Base-by-base conservation (phyloP, 2,888 invertebrate genomes). In the Ophraella communa region DNA sequence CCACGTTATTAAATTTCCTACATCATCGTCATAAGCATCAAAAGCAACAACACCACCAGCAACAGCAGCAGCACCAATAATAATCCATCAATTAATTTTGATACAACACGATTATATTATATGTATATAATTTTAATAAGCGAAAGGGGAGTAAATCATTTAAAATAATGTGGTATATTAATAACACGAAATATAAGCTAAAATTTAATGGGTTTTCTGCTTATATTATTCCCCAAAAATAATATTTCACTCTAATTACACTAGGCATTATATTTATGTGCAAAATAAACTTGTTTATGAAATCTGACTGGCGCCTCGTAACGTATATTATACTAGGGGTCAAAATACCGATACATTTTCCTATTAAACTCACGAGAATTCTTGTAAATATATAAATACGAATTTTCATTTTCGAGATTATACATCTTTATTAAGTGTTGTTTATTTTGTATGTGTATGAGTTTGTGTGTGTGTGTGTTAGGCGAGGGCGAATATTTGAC, bases 221-320 rank as follows among this genome's bases (percentile, higher is more conserved):
- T 78, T 77, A 78, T 75, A 78, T 77, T 79, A 79, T 78, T 77
- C 77, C 80, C 80, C 78, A 77, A 81, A 81, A 81, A 81, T 81
- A 81, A 81, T 81, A 81, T 80, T 80, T 80, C 80, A 80, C 78
- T 77, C 77, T 80, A 81, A 80, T 80, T 80, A 80, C 78, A 73
- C 76, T 73, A 75, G 74, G 74, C 78, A 77, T 75, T 79, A 79
- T 80, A 80, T 80, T 79, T 80, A 80, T 79, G 78, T 70, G 76
- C 77, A 76, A 78, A 80, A 80, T 80, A 80, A 80, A 81, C 78
- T 79, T 80, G 81, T 81, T 80, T 81, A 80, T 81, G 80, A 79
- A 80, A 80, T 80, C 79, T 78, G 77, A 74, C 73, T 77, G 81
- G 80, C 81, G 81, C 80, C 80, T 74, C 49, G 27, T 51, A 51